A percentile compares a stretch with the other conserved stretches of the same genome.
Conservation (phyloP, 2,113 vertebrate species). For the Cyphomyrus discorhynchus region DNA sequence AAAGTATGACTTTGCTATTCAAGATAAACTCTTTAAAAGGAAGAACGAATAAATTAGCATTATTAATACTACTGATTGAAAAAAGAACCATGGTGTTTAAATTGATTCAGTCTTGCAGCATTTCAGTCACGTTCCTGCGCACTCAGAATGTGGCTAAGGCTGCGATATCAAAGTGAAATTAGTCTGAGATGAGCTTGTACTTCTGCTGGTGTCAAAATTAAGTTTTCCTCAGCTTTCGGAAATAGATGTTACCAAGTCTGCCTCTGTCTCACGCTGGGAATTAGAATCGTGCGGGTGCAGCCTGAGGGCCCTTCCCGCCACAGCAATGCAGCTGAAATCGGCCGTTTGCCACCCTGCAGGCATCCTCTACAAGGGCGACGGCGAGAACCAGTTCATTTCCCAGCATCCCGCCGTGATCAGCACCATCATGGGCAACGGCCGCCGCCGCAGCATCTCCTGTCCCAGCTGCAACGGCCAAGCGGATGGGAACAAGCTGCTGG, state of each 20-base stretch:
- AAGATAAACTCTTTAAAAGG: constrained; percentile 16
- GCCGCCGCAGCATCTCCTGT: constrained; percentile 92
- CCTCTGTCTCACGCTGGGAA: not conserved
- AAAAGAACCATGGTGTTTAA: constrained; percentile 2
- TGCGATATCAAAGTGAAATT: constrained; percentile 25
- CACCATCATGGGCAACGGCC: constrained; percentile 94
- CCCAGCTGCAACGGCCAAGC: constrained; percentile 96
- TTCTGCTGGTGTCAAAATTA: not conserved
- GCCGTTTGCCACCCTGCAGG: constrained; percentile 52
- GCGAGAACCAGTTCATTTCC: constrained; percentile 94
- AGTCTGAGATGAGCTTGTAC: constrained; percentile 19
- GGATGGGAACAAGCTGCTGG: constrained; percentile 92
- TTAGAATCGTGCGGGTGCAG: not conserved
- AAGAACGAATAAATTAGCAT: constrained; percentile 32
- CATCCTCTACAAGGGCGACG: constrained; percentile 93
- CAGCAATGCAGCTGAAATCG: not conserved
- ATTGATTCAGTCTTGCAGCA: not conserved
- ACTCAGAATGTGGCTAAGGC: constrained; percentile 13
- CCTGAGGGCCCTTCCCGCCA: not conserved
- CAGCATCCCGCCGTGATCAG: constrained; percentile 90
- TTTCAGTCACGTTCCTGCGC: constrained; percentile 17
- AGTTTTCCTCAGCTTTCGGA: not conserved
- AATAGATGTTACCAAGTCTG: not conserved
- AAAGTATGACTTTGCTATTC: constrained; percentile 13
- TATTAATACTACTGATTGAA: constrained; percentile 19